phyloP scores from a whole-genome alignment of 2,888 invertebrate genomes.

The Dexiosoma caninum region DNA sequence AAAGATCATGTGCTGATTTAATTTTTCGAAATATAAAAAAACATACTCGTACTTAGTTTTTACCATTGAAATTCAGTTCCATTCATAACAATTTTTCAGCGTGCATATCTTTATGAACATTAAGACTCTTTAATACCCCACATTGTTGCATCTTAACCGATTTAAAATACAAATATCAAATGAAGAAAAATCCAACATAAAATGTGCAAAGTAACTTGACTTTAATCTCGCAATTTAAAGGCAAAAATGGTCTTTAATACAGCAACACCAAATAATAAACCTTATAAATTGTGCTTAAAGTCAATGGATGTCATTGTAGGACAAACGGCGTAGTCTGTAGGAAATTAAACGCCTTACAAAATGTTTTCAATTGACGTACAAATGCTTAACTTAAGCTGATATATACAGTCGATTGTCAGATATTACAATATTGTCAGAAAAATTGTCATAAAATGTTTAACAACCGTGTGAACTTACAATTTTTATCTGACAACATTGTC shows the following conservation, averaged over 20 bases:
- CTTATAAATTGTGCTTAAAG: background rate
- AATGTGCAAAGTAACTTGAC: conserved; percentile 29
- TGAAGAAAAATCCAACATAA: background rate
- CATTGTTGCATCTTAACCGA: conserved; percentile 46
- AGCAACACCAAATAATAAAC: conserved; percentile 20
- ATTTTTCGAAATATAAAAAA: background rate
- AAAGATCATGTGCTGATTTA: too few relatives aligned
- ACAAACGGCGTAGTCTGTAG: conserved; percentile 1
- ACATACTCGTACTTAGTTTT: background rate
- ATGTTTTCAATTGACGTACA: too few relatives aligned
- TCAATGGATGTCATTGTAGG: background rate
- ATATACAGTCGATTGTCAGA: too few relatives aligned
- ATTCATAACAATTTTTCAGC: conserved; percentile 36
- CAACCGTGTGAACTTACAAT: too few relatives aligned
- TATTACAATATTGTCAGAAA: too few relatives aligned
- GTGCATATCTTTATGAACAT: conserved; percentile 16
- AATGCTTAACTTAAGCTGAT: too few relatives aligned
- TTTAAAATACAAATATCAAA: background rate
- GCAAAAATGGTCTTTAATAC: conserved; percentile 32
- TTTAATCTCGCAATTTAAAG: conserved; percentile 48
- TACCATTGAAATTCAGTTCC: background rate
- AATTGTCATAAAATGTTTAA: too few relatives aligned
- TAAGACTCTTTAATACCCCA: conserved; percentile 49
- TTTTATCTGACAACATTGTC: too few relatives aligned
- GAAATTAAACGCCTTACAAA: conserved; percentile 3